Evolutionary conservation across 2,797 vertebrate genomes (phyloP).

Genomic region (Somateria mollissima): DNA sequence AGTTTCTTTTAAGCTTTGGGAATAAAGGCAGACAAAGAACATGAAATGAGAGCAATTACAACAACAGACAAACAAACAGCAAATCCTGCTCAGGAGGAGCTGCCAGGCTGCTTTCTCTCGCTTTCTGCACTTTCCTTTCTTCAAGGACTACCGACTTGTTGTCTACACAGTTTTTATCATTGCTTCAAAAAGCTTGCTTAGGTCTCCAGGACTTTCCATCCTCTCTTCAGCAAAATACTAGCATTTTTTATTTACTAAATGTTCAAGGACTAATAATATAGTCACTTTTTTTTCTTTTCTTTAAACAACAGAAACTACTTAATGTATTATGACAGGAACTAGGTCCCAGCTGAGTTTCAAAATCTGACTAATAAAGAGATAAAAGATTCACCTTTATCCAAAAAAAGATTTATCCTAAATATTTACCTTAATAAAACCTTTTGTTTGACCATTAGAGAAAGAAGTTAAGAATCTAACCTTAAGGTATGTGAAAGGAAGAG

Average conservation of each 20-base stretch:
- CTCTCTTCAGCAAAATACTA: background rate
- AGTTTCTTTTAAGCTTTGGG: background rate
- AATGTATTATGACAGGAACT: background rate
- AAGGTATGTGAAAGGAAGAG: conserved; percentile 30
- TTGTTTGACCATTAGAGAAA: conserved; percentile 12
- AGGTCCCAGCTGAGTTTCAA: conserved; percentile 6
- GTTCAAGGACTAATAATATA: conserved; percentile 31
- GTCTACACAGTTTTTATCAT: background rate
- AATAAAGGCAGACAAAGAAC: background rate
- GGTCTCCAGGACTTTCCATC: background rate
- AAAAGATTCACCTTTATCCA: conserved; percentile 3
- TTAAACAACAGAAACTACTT: conserved; percentile 39
- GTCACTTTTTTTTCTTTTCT: background rate
- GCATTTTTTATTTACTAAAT: background rate
- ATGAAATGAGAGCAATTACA: background rate
- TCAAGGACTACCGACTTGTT: background rate
- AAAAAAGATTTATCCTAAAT: no score
- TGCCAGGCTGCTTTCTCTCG: background rate
- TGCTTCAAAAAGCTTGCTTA: background rate
- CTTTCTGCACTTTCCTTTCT: background rate
- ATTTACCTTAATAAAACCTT: no score
- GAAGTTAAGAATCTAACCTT: conserved; percentile 13
- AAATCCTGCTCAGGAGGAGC: background rate
- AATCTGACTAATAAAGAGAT: conserved; percentile 28
- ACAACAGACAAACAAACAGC: background rate